Base-by-base conservation (phyloP, 2,888 invertebrate species). In the Vannuccia rotundouncinata region DNA sequence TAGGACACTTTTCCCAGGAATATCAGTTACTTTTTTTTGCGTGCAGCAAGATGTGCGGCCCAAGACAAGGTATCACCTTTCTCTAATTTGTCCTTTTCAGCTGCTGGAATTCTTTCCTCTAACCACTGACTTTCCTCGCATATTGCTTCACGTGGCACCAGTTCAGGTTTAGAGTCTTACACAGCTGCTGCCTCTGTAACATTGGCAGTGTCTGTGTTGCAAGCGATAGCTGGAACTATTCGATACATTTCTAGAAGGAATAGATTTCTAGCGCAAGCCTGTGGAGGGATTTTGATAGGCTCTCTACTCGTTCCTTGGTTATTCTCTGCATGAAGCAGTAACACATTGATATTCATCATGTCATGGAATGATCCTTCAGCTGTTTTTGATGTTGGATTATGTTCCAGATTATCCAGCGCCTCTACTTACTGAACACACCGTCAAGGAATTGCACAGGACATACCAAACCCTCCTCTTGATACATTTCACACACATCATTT, bases 291-390 rank as follows among this genome's bases (percentile, higher is more conserved):
- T 22, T 13, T 22, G 22, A 77, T 10, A 5, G 28, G 25, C 28
- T 22, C 13, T 77, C 79, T 29, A n/a, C 27, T 25, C 0, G 29
- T 27, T 10, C 81, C 82, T 29, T 77, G 74, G 5, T 81, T 81
- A 0, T 31, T 29, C 13, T 27, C 0, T 27, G 81, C 60, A 5
- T 78, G 82, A 66, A 66, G 25, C 66, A 22, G 66, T 22, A 82
- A 79, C 27, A 81, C n/a, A 31, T 74, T 59, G 17, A 78, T 82
- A 2, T 79, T 31, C 66, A n/a, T n/a, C 17, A 82, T 81, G 0
- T 82, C 82, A 81, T 82, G 80, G n/a, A 82, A 81, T 5, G 82
- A 82, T 0, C 30, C 25, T 22, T 31, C 13, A 28, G 82, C 74
- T 45, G 81, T 80, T 5, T 78, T n/a, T 29, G 81, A 80, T 25